Conservation (phyloP, 2,113 vertebrate species). For the Zosterops borbonicus region DNA sequence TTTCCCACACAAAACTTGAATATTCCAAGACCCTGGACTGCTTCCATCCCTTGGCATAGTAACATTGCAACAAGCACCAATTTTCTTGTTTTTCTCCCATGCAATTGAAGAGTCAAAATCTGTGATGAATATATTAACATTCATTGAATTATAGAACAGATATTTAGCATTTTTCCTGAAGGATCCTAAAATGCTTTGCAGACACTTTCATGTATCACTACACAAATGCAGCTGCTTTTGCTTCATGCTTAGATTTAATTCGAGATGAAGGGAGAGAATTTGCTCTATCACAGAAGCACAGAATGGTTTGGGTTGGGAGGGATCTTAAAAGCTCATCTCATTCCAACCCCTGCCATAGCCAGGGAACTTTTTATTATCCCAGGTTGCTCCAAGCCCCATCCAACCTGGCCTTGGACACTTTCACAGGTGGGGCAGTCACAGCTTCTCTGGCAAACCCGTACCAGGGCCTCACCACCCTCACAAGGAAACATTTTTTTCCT, state of each 20-base stretch:
- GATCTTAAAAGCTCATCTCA: neutral
- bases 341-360: neutral
- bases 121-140: slow-evolving; percentile 12
- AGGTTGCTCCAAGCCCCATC: neutral
- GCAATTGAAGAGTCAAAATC: neutral
- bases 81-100: neutral
- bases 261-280: neutral
- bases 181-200: slow-evolving; percentile 18
- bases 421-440: neutral
- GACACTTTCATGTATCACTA: neutral
- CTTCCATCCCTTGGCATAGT: neutral
- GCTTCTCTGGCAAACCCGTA: neutral
- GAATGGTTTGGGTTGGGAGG: neutral
- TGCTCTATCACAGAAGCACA: neutral
- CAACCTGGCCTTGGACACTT: neutral
- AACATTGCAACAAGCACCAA: neutral
- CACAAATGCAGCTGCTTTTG: neutral
- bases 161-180: slow-evolving; percentile 48
- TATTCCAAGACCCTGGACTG: neutral
- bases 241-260: neutral
- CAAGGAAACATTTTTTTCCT: neutral
- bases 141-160: slow-evolving; percentile 20
- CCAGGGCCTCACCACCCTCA: neutral
- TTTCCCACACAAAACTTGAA: neutral
- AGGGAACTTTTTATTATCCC: neutral